Conservation (phyloP, 1,140 invertebrate species). For the Meloidogyne chitwoodi region DNA sequence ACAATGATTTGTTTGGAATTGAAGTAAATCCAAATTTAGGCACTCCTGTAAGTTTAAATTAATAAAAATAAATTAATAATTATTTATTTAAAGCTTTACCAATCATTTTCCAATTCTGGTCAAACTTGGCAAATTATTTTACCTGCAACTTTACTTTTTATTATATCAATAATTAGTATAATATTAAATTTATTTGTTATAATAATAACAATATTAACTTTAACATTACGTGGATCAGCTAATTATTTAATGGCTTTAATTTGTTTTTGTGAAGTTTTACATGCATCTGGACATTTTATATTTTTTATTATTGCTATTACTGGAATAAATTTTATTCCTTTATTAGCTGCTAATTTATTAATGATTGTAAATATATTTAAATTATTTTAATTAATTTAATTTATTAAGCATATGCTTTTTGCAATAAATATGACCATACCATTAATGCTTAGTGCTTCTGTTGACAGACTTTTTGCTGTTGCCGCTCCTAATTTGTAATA, state of each 20-base stretch:
- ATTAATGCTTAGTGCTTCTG: conserved; percentile 2
- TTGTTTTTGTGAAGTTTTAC: conserved; percentile 12
- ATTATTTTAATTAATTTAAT: background rate
- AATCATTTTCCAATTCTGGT: background rate
- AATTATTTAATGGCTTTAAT: conserved; percentile 17
- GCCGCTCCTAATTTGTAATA: background rate
- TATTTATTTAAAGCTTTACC: no score
- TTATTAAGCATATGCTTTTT: background rate
- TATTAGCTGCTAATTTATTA: background rate
- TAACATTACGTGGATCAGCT: conserved; percentile 7
- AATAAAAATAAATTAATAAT: no score
- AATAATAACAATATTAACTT: background rate
- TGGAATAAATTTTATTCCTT: conserved; percentile 12
- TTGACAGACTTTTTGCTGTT: conserved; percentile 18
- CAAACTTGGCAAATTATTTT: background rate
- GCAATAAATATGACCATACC: background rate
- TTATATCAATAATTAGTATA: background rate
- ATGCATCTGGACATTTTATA: conserved; percentile 8
- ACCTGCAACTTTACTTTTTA: background rate
- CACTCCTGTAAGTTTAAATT: background rate
- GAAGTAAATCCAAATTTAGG: background rate
- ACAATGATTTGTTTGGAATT: background rate
- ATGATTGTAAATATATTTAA: background rate
- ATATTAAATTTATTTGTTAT: background rate
- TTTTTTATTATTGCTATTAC: conserved; percentile 1